Base-by-base conservation (phyloP, 2,797 vertebrate species). In the Enteromius afrohamiltoni region DNA sequence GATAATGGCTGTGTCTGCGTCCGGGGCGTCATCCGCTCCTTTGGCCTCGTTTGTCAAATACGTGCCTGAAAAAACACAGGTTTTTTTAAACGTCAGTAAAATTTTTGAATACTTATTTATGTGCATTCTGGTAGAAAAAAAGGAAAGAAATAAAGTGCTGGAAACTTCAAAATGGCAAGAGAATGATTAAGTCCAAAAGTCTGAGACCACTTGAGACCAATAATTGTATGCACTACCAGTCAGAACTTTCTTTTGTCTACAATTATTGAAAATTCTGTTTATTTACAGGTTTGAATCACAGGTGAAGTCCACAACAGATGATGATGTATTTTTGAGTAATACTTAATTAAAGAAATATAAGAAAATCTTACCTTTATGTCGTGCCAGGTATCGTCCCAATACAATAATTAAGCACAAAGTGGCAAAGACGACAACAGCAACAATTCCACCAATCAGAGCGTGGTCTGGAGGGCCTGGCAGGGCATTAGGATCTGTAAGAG, bases 31-130 rank as follows among this genome's bases (percentile, higher is more conserved):
- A 90, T 99, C 98, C 17, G 98, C 97, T 91, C 98, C 98, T 95
- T 99, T 99, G 90, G 98, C 98, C 96, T 99, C 98, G 64, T 99
- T 98, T 90, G 98, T 99, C 96, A 99, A 95, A 91, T 99, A 99
- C 1, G 98, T 99, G 94, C 98, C 98, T 99, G 91, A 60, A 77
- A 77, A 13, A 58, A 42, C 19, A 82, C n/a, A 58, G 23, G 9
- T 26, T 19, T 62, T 51, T 53, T 16, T 23, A 53, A 40, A 79
- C 6, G 14, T 40, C 64, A 79, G 21, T 55, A 21, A 40, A 69
- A 69, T 21, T 23, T 31, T 64, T 17, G 3, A 47, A 34, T 67
- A 16, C 45, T 45, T 21, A 51, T 78, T n/a, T 49, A 34, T 49
- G 42, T 8, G 26, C 11, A 7, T 7, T 62, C 26, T 29, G 11